Conservation (phyloP, 2,888 invertebrate species). For the Tethea ocularis region DNA sequence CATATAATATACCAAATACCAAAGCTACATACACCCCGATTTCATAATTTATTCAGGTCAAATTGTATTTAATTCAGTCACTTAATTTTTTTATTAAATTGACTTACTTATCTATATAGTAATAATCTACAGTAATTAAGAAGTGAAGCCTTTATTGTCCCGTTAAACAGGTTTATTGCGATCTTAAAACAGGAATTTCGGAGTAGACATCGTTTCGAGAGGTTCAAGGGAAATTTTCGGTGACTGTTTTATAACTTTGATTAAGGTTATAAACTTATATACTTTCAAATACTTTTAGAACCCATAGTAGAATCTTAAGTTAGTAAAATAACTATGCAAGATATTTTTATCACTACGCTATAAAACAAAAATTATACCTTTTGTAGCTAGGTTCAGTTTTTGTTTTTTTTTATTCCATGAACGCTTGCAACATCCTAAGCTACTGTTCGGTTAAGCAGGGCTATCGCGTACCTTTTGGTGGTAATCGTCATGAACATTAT, state of each 20-base stretch:
- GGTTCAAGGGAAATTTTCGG: conserved; percentile 1
- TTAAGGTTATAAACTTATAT: background rate
- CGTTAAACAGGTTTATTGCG: conserved; percentile 11
- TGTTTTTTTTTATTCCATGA: too few species aligned
- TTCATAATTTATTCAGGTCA: background rate
- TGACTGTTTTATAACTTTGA: background rate
- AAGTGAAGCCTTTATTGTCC: conserved; percentile 11
- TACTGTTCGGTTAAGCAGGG: too few species aligned
- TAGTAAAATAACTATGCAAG: too few species aligned
- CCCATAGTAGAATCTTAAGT: background rate
- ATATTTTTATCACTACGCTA: too few species aligned
- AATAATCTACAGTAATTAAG: conserved; percentile 6
- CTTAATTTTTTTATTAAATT: background rate
- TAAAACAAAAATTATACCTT: too few species aligned
- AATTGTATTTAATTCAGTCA: background rate
- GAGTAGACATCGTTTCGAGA: conserved; percentile 1
- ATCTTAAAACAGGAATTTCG: conserved; percentile 7
- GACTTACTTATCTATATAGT: background rate
- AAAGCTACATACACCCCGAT: background rate
- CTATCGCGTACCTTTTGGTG: too few species aligned
- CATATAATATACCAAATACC: too few species aligned
- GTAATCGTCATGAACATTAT: too few species aligned
- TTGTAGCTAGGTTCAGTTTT: too few species aligned
- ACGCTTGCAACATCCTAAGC: too few species aligned
- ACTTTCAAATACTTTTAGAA: background rate